These are phyloP conservation scores for Gymnocheta viridis DNA, from an alignment of 2,888 invertebrate genomes.

Conservation along the genomic window DNA sequence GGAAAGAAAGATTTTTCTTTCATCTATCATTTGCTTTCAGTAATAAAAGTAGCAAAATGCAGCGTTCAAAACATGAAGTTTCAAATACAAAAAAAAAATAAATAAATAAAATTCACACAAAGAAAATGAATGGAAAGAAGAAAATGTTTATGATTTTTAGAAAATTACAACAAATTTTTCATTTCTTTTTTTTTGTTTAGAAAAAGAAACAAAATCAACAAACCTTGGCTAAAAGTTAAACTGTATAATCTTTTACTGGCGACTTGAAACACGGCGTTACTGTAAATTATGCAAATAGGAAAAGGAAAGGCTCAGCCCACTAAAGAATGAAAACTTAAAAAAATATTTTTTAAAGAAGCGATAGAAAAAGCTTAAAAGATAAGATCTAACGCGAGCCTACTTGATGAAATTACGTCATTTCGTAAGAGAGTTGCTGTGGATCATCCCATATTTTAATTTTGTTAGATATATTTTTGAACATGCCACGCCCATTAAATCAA, in stretches of 20 bases:
- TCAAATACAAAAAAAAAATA: background rate
- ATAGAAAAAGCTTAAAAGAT: too few species aligned
- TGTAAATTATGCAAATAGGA: background rate
- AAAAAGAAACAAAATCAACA: constrained; percentile 9
- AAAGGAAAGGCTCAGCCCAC: too few species aligned
- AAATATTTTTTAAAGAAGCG: too few species aligned
- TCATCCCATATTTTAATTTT: too few species aligned
- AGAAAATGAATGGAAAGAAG: constrained; percentile 2
- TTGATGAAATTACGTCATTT: too few species aligned
- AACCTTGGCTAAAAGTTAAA: constrained; percentile 35
- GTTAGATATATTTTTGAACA: too few species aligned
- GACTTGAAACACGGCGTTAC: background rate
- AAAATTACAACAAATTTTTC: constrained; percentile 31
- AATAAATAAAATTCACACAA: constrained; percentile 10
- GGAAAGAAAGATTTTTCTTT: constrained; percentile 26
- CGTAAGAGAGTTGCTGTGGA: too few species aligned
- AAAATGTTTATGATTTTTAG: constrained; percentile 16
- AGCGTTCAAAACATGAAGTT: background rate
- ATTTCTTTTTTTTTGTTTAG: background rate
- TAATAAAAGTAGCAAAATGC: background rate
- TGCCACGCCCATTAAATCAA: too few species aligned
- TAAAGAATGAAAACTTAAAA: too few species aligned
- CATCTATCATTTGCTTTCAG: background rate
- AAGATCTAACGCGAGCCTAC: too few species aligned
- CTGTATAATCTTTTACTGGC: background rate